Evolutionary conservation across 2,797 vertebrate genomes (phyloP), one percentile per base, ranked within the genome.

Genomic region (Emys orbicularis): DNA sequence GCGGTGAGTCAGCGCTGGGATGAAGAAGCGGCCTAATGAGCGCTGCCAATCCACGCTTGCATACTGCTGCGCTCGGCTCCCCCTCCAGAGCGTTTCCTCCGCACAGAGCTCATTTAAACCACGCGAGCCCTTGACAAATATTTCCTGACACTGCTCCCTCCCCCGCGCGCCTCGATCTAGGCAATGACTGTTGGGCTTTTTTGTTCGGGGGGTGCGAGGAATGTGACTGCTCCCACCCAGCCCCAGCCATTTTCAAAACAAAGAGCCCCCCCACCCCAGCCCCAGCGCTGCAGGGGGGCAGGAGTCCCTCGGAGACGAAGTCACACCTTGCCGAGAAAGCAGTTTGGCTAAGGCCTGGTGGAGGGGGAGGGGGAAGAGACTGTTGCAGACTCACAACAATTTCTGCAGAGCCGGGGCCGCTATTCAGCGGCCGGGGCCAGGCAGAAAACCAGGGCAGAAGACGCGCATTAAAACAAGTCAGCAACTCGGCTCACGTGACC

Each of bases 401-500:
- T 0, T n/a, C 61, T 91, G 92, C 97, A 97, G 97, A 98, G 98
- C 94, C 94, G 95, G 93, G 98, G 99, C 99, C 98, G n/a, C n/a
- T n/a, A n/a, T n/a, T n/a, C n/a, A n/a, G n/a, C n/a, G n/a, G 98
- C 94, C 94, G 95, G 93, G 98, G 99, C 99, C 98, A 98, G 98
- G 98, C 98, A 98, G 98, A 98, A 98, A 98, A 98, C 98, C 97
- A 97, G 97, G 97, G 94, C 97, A 97, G 98, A 98, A 98, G 98
- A 96, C 97, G 98, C 95, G 90, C 98, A 98, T 98, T 98, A 98
- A 98, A 97, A 97, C 96, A 98, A 98, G 96, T 97, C 98, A 98
- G 98, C 98, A 96, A 96, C 94, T 95, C 92, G 83, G 89, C 93
- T 85, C 97, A 98, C 97, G 97, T 97, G 97, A 98, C 96, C 93